Conservation (phyloP, 2,797 vertebrate genomes). For the Anguilla marmorata region DNA sequence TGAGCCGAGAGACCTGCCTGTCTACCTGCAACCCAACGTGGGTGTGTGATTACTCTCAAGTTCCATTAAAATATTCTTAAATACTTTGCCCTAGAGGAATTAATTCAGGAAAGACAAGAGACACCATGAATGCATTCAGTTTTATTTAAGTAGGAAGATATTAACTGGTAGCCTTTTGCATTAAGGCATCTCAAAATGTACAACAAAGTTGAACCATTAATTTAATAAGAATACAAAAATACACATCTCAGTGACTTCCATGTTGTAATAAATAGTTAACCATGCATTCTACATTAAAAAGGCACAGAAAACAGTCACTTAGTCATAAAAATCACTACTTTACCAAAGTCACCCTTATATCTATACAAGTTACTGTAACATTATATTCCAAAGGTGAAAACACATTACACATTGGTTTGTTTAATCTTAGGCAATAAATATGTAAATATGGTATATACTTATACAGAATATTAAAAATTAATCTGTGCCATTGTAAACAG, state of each 20-base stretch:
- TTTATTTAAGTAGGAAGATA: slow-evolving; percentile 96
- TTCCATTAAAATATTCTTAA: too few relatives aligned
- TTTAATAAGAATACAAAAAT: slow-evolving; percentile 98
- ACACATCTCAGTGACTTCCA: slow-evolving; percentile 96
- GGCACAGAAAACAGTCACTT: slow-evolving; percentile 99
- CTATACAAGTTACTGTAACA: slow-evolving; percentile 96
- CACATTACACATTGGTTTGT: slow-evolving; percentile 89
- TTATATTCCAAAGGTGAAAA: slow-evolving; percentile 99
- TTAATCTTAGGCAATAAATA: slow-evolving; percentile 99
- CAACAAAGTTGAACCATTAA: slow-evolving; percentile 88
- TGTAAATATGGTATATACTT: slow-evolving; percentile 85
- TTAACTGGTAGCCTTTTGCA: slow-evolving; percentile 78
- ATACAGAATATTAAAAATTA: slow-evolving; percentile 78
- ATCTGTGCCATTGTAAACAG: slow-evolving; percentile 98
- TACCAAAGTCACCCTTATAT: slow-evolving; percentile 95
- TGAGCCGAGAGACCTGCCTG: not conserved
- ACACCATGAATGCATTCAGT: slow-evolving; percentile 81
- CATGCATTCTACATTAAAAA: slow-evolving; percentile 98
- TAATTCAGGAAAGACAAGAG: slow-evolving; percentile 38
- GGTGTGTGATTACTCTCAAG: too few relatives aligned
- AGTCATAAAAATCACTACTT: slow-evolving; percentile 97
- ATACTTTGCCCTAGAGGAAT: not conserved
- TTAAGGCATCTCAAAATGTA: slow-evolving; percentile 84
- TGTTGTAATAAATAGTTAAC: slow-evolving; percentile 98
- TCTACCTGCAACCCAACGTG: not conserved